Percentiles rank a stretch among this genome's conserved stretches.
Conservation (phyloP, 2,113 vertebrate genomes). For the Tiliqua scincoides region DNA sequence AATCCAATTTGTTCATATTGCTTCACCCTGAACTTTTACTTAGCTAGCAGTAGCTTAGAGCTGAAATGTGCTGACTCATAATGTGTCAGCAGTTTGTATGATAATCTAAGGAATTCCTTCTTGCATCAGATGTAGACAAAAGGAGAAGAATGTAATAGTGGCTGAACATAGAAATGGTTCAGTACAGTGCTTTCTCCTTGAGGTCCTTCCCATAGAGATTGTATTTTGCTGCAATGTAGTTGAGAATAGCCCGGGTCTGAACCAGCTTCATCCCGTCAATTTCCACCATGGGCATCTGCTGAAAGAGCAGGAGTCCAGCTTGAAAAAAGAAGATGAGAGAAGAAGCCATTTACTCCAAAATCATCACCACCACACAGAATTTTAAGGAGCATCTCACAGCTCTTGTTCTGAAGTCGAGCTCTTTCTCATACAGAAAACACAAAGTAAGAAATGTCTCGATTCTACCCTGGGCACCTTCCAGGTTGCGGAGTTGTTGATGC, state of each 20-base stretch:
- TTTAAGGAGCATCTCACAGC: not conserved
- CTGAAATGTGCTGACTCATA: not conserved
- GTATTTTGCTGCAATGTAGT: constrained; percentile 78
- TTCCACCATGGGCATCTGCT: constrained; percentile 81
- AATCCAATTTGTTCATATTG: not conserved
- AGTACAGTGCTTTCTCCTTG: constrained; percentile 82
- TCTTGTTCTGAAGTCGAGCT: not conserved
- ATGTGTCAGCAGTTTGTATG: not conserved
- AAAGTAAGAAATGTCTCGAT: too few relatives aligned
- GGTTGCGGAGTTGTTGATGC: too few relatives aligned
- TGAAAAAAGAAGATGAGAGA: not conserved
- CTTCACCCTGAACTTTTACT: not conserved
- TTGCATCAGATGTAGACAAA: not conserved
- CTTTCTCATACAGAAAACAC: not conserved
- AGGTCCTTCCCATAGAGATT: constrained; percentile 79
- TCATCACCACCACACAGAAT: not conserved
- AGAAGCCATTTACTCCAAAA: not conserved
- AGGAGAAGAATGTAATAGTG: not conserved
- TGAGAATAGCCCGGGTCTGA: constrained; percentile 83
- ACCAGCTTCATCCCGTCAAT: constrained; percentile 84
- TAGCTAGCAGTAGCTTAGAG: rapidly evolving
- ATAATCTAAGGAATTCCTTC: not conserved
- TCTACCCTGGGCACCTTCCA: too few relatives aligned
- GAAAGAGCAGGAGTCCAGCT: constrained; percentile 75
- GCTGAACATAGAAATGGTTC: constrained; percentile 9